Conservation (phyloP, 2,888 invertebrate genomes). For the Podotricha telesiphe region DNA sequence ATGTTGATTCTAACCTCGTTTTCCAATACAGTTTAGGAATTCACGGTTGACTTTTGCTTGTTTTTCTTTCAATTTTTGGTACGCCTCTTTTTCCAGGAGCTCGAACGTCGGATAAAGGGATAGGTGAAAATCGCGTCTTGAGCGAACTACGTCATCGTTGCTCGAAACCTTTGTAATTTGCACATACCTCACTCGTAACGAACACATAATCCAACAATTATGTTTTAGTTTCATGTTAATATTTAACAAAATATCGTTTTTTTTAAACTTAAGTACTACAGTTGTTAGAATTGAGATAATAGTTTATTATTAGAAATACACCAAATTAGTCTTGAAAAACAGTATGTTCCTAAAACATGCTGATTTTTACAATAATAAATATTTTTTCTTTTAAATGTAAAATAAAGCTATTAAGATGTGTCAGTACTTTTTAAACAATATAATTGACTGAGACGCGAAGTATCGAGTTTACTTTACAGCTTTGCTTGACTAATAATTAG, state of each 20-base stretch:
- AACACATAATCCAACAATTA: slow-evolving; percentile 38
- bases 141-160: slow-evolving; percentile 55
- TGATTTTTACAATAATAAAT: not conserved
- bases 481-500: slow-evolving; percentile 31
- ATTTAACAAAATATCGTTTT: not conserved
- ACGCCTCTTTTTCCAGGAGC: slow-evolving; percentile 62
- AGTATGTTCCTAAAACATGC: not conserved
- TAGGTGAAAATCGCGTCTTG: slow-evolving; percentile 65
- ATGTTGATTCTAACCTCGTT: slow-evolving; percentile 65
- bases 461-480: slow-evolving; percentile 27
- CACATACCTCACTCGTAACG: slow-evolving; percentile 51
- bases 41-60: slow-evolving; percentile 65
- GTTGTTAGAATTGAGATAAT: not conserved
- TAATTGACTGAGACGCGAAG: slow-evolving; percentile 11
- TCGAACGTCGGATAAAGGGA: slow-evolving; percentile 72
- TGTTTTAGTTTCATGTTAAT: slow-evolving; percentile 15
- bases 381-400: not conserved
- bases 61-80: slow-evolving; percentile 60
- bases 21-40: slow-evolving; percentile 68
- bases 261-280: not conserved
- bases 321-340: not conserved
- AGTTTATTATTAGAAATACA: too few species aligned
- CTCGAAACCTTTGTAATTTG: slow-evolving; percentile 60
- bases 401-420: not conserved
- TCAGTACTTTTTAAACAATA: slow-evolving; percentile 14